Conservation (phyloP, 2,888 invertebrate species). For the Brachylomia viminalis region DNA sequence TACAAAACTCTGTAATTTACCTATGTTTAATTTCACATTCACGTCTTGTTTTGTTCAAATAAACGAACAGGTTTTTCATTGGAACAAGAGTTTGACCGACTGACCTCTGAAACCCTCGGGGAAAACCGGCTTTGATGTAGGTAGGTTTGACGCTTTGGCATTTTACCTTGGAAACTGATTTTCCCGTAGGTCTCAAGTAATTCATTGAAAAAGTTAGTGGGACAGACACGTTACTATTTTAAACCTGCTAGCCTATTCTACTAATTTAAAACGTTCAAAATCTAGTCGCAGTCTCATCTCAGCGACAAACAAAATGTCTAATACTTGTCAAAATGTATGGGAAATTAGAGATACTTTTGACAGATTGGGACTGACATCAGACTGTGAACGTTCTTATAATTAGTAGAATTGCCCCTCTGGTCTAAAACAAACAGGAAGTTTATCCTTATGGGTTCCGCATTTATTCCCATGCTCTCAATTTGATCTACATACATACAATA, state of each 20-base stretch:
- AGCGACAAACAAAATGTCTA: too few relatives aligned
- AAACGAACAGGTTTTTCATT: slow-evolving; percentile 2
- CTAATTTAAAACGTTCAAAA: too few relatives aligned
- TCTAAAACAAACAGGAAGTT: background rate
- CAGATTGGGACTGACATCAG: too few relatives aligned
- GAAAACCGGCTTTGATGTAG: slow-evolving; percentile 19
- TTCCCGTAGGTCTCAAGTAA: background rate
- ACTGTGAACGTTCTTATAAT: too few relatives aligned
- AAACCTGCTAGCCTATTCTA: too few relatives aligned
- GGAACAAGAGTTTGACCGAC: slow-evolving; percentile 41
- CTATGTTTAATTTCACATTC: background rate
- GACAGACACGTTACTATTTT: background rate
- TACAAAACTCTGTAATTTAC: background rate
- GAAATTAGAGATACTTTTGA: too few relatives aligned
- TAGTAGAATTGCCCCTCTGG: too few relatives aligned
- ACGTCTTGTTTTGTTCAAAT: background rate
- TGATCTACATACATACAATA: background rate
- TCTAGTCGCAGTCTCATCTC: too few relatives aligned
- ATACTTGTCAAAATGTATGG: too few relatives aligned
- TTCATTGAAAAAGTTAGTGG: background rate
- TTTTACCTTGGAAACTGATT: slow-evolving; percentile 1
- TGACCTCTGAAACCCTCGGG: slow-evolving; percentile 41
- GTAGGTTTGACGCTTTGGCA: background rate
- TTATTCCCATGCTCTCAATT: too few relatives aligned
- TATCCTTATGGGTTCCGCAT: background rate